Base-by-base conservation (phyloP, 2,888 invertebrate genomes). In the Orthosia gracilis region DNA sequence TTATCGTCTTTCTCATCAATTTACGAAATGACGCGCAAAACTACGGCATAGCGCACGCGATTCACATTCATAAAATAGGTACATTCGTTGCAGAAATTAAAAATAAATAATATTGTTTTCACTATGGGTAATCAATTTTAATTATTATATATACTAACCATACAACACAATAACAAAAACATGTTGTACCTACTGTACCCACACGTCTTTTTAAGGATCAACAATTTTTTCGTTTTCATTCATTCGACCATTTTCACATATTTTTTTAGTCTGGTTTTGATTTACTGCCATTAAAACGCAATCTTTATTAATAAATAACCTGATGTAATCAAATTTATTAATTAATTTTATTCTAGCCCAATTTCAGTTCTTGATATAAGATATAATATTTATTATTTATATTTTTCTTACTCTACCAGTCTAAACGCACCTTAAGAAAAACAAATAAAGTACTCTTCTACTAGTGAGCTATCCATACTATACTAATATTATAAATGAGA, bases 21-120 rank as follows among this genome's bases (percentile, higher is more conserved):
- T 78, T 54, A 9, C 4, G 7, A 71, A 61, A 70, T 18, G 18
- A 17, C 23, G n/a, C 18, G 61, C 50, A 50, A 31, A 76, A 61
- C n/a, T n/a, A n/a, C 4, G 55, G 45, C 50, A 50, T 13, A 3
- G n/a, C 54, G 31, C 79, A 76, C 79, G 76, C 79, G 55, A 79
- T 62, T 57, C 31, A 1, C 7, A 40, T 40, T 40, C 40, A 9
- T 40, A 40, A 1, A 3, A 54, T 55, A n/a, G n/a, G n/a, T 18
- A 17, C 13, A 54, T 40, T 55, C 18, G 59, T 45, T 52, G 40
- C 47, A 52, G 17, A 23, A n/a, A 70, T 26, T 26, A 21, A 45
- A 59, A 69, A 69, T 3, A 52, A 40, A 47, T 50, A 59, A 31
- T 76, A 45, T 15, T 57, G 12, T 50, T 13, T 45, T 57, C 18